These are phyloP conservation scores for Yoshiicerus persimilis DNA, from an alignment of 1,140 invertebrate species.

Conservation along the genomic window DNA sequence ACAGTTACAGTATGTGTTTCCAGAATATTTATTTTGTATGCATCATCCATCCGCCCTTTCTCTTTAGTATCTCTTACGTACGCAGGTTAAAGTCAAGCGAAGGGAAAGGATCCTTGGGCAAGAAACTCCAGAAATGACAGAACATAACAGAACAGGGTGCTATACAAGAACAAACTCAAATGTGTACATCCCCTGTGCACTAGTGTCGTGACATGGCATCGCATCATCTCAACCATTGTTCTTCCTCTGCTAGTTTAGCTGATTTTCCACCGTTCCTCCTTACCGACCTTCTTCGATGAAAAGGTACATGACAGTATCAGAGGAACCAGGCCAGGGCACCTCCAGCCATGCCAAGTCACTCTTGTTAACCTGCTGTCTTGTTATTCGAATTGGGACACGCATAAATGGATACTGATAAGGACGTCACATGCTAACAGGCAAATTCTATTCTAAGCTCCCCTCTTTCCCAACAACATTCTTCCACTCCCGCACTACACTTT, in stretches of 20 bases:
- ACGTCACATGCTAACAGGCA: slow-evolving; percentile 1
- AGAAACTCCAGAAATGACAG: not conserved
- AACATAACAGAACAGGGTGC: not conserved
- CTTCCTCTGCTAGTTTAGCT: not conserved
- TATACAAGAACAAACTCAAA: not conserved
- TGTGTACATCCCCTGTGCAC: not conserved
- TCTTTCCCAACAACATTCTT: not conserved
- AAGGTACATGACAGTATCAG: not conserved
- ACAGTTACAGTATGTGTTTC: not conserved
- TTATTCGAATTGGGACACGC: slow-evolving; percentile 19
- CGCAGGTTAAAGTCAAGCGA: not conserved
- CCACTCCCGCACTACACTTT: not conserved
- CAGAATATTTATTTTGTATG: slow-evolving; percentile 6
- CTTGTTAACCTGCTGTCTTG: slow-evolving; percentile 15
- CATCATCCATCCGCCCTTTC: not conserved
- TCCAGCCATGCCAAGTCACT: not conserved
- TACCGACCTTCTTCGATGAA: not conserved
- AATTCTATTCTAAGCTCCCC: not conserved
- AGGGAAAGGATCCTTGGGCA: not conserved
- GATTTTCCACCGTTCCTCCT: not conserved
- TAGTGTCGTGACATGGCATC: not conserved
- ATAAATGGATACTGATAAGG: slow-evolving; percentile 22
- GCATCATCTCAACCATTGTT: not conserved
- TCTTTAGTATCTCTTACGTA: not conserved
- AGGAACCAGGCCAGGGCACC: not conserved